Evolutionary conservation across 2,113 vertebrate species (phyloP).

Genomic region (Poeciliopsis turrubarensis): DNA sequence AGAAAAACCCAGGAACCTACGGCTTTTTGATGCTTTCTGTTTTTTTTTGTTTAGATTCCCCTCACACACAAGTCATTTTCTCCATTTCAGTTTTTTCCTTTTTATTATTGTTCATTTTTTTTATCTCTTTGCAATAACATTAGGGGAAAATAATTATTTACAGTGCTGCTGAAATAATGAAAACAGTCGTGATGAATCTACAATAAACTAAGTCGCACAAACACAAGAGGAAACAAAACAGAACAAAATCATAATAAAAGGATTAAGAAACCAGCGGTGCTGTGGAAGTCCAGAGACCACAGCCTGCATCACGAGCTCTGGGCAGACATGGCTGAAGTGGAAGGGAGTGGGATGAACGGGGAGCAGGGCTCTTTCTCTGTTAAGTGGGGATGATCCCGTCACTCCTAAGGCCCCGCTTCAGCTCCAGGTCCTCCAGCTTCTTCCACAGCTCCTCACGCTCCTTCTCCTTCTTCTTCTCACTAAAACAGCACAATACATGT

Average conservation of each 20-base stretch:
- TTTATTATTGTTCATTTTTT: slow-evolving; percentile 79
- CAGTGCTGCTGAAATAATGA: slow-evolving; percentile 99
- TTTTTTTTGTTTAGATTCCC: slow-evolving; percentile 61
- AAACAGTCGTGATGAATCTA: slow-evolving; percentile 97
- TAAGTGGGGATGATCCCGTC: slow-evolving; percentile 98
- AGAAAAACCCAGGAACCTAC: slow-evolving; percentile 75
- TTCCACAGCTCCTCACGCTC: slow-evolving; percentile 99
- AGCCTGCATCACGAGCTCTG: slow-evolving; percentile 74
- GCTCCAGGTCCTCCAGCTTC: slow-evolving; percentile 98
- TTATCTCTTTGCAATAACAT: slow-evolving; percentile 81
- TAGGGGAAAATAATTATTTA: slow-evolving; percentile 92
- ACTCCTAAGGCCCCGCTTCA: slow-evolving; percentile 96
- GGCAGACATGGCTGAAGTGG: slow-evolving; percentile 69
- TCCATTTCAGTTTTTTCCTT: slow-evolving; percentile 70
- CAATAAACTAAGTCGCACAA: slow-evolving; percentile 97
- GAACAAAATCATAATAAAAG: slow-evolving; percentile 58
- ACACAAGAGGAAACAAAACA: slow-evolving; percentile 85
- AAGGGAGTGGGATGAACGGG: slow-evolving; percentile 74
- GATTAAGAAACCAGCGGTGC: slow-evolving; percentile 65
- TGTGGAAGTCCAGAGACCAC: slow-evolving; percentile 84
- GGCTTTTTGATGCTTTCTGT: slow-evolving; percentile 56
- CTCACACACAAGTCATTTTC: slow-evolving; percentile 74
- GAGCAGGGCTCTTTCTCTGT: slow-evolving; percentile 80
- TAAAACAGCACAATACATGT: slow-evolving; percentile 49
- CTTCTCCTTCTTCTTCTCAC: slow-evolving; percentile 99